Percentiles rank a stretch among this genome's conserved stretches.
Conservation (phyloP, 2,888 invertebrate genomes). For the Melolontha melolontha region DNA sequence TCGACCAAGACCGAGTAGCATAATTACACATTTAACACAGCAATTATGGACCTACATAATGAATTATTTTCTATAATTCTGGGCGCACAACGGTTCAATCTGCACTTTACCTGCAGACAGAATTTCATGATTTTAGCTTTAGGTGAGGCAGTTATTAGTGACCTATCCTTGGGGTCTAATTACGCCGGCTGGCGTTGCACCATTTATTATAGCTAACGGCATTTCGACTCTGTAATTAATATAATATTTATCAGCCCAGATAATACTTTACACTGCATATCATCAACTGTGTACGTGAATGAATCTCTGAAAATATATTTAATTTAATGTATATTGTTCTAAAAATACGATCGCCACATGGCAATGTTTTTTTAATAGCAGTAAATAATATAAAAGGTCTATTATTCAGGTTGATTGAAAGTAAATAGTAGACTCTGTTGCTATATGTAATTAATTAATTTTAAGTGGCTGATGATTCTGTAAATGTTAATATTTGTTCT, state of each 20-base stretch:
- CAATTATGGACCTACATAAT: slow-evolving; percentile 29
- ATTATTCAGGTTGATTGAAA: no score
- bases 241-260: slow-evolving; percentile 56
- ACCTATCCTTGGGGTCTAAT: slow-evolving; percentile 53
- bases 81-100: slow-evolving; percentile 32
- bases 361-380: no score
- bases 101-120: slow-evolving; percentile 36
- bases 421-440: no score
- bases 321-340: no score
- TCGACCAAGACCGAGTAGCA: background rate
- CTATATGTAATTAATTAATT: no score
- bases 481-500: no score
- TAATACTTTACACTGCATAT: slow-evolving; percentile 32
- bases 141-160: slow-evolving; percentile 53
- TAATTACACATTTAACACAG: slow-evolving; percentile 30
- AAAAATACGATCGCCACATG: no score
- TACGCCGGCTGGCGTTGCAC: slow-evolving; percentile 49
- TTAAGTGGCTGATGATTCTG: no score
- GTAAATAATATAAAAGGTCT: no score
- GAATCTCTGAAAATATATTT: no score
- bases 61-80: slow-evolving; percentile 40
- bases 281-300: no score
- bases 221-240: slow-evolving; percentile 56
- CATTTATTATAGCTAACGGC: slow-evolving; percentile 57
- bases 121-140: slow-evolving; percentile 44